Evolutionary conservation across 2,888 invertebrate genomes (phyloP), one percentile per base, ranked within the genome.

Genomic region (Salticus scenicus): DNA sequence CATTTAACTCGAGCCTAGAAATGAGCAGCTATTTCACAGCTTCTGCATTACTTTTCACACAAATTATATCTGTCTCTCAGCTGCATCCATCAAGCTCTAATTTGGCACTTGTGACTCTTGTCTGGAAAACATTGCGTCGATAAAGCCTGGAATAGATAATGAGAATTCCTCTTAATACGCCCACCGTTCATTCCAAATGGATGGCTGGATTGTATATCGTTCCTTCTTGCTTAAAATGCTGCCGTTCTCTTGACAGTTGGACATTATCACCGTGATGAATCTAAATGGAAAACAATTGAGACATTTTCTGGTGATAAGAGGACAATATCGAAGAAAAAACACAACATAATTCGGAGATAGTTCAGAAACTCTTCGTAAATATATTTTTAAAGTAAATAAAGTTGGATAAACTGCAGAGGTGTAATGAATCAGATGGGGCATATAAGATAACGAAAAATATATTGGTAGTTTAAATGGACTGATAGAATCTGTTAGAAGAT

Each of bases 81-180:
- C 69, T 69, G 63, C 69, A 81, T 81, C 81, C 81, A 81, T 81
- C 81, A 81, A 57, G 31, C 37, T 63, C 75, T 74, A 81, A 81
- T 81, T 81, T 74, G 74, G 67, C 81, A 81, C 75, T 81, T 74
- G 81, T 81, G 75, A 51, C 81, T 75, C 81, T 31, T 75, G 81
- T 63, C 81, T 74, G 8, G 81, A 81, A 78, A 70, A 69, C 31
- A 30, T 67, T 33, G 31, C 73, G 69, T 69, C 75, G 74, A 81
- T 81, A 81, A 81, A 74, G 81, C 74, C 42, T 10, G 37, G 74
- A 41, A 30, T 70, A 70, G 69, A 70, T 75, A 81, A 75, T 75
- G 81, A 42, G 72, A 72, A 79, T 72, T 79, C 72, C 70, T 72
- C 33, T 42, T 47, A 47, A 47, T n/a, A 37, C 37, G n/a, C 17